Evolutionary conservation across 2,113 vertebrate genomes (phyloP).

Genomic region (Misgurnus mizolepis): DNA sequence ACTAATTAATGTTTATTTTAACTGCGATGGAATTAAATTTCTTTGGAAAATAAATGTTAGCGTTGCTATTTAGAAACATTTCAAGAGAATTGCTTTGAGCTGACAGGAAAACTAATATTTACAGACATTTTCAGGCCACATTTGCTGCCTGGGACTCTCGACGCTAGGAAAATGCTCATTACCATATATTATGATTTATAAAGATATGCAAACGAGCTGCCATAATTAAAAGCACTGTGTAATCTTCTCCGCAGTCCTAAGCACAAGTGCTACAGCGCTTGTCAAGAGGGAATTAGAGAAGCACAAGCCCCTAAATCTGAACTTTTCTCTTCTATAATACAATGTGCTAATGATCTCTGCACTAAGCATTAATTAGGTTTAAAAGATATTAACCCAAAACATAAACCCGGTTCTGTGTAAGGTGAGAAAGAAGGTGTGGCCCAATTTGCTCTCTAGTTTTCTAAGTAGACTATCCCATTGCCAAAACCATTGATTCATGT

Average conservation of each 20-base stretch:
- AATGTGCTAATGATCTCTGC: constrained; percentile 39
- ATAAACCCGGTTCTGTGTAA: neutral
- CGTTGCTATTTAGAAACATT: constrained; percentile 44
- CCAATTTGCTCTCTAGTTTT: too few relatives aligned
- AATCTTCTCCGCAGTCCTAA: constrained; percentile 48
- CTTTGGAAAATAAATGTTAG: constrained; percentile 33
- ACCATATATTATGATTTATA: constrained; percentile 60
- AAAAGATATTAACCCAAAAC: constrained; percentile 30
- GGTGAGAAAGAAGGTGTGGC: neutral
- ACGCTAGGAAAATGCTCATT: constrained; percentile 56
- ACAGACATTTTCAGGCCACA: constrained; percentile 60
- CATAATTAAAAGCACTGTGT: constrained; percentile 60
- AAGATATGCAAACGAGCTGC: constrained; percentile 60
- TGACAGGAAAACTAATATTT: constrained; percentile 61
- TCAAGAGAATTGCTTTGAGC: constrained; percentile 36
- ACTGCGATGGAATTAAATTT: constrained; percentile 25
- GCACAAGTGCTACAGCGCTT: constrained; percentile 38
- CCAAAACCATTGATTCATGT: too few relatives aligned
- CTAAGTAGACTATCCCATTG: too few relatives aligned
- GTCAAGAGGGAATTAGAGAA: constrained; percentile 58
- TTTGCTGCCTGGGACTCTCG: constrained; percentile 48
- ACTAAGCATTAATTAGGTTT: constrained; percentile 47
- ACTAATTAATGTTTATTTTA: constrained; percentile 29
- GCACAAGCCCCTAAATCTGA: constrained; percentile 44
- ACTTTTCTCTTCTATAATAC: constrained; percentile 38